Evolutionary conservation across 2,113 vertebrate species (phyloP), one percentile per base, ranked within the genome.

Genomic region (Turdus rufiventris): DNA sequence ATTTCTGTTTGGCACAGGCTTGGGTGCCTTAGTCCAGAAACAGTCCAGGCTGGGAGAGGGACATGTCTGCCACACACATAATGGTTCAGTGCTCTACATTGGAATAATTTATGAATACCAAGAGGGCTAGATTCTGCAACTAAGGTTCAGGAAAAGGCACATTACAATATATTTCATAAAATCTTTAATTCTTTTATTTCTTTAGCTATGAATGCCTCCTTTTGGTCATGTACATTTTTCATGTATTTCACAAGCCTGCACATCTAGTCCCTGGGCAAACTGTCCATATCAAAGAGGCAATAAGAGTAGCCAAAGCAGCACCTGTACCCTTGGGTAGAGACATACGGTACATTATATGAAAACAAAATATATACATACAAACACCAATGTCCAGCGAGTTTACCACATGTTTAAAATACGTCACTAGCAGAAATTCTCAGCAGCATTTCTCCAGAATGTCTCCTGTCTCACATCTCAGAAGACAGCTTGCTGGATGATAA

Each of bases 91-190:
- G 53, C 62, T 71, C 25, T 33, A 47, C 54, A 57, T 1, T 65
- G 50, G 48, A 24, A 81, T 48, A 81, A 89, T 88, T 97, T 94
- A 96, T 78, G 53, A 95, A 95, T 88, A 94, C 88, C 93, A 93
- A 66, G 82, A 58, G 43, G 57, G 50, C 47, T 85, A 77, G 60
- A 89, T 87, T 93, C 91, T 89, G 67, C 79, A 95, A 56, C 54
- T 85, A 85, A 65, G 47, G 34, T 72, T 91, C 65, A 50, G 63
- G 57, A 91, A 94, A 95, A 94, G 43, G 53, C 45, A 70, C 33
- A 53, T 73, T 74, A 85, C 62, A 96, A 91, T 50, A 48, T 62
- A 67, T 57, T 87, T 91, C 75, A 82, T 77, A 82, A 70, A 65
- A 60, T 34, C 53, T 89, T 68, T 43, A 94, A 93, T 92, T 95